phyloP scores from a whole-genome alignment of 2,888 invertebrate genomes.

The Corbicula japonica region DNA sequence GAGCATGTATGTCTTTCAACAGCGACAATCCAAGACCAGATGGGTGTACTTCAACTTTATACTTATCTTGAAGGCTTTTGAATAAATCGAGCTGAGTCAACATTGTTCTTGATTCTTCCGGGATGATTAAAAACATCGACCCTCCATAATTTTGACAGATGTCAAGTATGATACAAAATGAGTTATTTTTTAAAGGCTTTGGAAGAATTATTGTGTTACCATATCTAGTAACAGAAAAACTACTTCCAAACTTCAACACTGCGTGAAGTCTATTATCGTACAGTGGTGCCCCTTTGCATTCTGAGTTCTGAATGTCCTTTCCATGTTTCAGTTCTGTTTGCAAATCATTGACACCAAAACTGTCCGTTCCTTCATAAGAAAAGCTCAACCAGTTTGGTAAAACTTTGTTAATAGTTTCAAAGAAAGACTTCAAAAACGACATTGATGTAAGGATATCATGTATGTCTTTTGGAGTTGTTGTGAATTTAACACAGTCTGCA shows the following conservation, averaged over 20 bases:
- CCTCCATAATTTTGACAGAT: conserved; percentile 49
- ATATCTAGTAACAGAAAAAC: conserved; percentile 43
- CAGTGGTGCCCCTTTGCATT: conserved; percentile 42
- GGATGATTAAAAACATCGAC: conserved; percentile 49
- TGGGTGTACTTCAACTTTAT: conserved; percentile 32
- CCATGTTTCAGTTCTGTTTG: conserved; percentile 28
- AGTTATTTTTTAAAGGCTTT: conserved; percentile 15
- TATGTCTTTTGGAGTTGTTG: conserved; percentile 35
- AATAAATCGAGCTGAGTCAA: conserved; percentile 23
- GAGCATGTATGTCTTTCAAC: conserved; percentile 33
- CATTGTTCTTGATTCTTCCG: conserved; percentile 41
- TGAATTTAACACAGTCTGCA: conserved; percentile 35
- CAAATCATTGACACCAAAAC: conserved; percentile 31
- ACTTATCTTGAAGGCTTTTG: conserved; percentile 7
- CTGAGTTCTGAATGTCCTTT: conserved; percentile 10
- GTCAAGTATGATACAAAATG: conserved; percentile 55
- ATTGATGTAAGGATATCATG: conserved; percentile 24
- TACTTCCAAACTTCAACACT: conserved; percentile 35
- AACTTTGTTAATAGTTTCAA: neutral
- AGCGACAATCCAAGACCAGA: conserved; percentile 56
- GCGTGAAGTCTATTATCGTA: conserved; percentile 23
- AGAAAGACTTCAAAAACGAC: conserved; percentile 35
- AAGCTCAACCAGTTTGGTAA: conserved; percentile 40
- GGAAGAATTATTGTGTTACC: conserved; percentile 30
- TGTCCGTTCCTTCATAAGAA: conserved; percentile 1